These are phyloP conservation scores for Camarhynchus parvulus DNA, from an alignment of 2,113 vertebrate species.

Conservation along the genomic window DNA sequence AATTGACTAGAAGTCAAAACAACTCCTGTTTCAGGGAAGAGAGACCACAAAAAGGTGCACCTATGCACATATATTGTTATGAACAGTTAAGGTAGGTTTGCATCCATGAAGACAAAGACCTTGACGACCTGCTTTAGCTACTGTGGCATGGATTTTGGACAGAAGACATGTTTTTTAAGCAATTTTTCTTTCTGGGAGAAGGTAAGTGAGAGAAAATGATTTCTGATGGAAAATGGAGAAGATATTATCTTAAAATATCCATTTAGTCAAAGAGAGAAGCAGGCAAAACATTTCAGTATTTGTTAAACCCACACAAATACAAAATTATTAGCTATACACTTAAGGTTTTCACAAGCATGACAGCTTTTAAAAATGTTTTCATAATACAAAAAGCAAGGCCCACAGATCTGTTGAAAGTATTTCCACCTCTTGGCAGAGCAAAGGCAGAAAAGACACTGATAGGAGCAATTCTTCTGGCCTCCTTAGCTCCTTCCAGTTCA, in stretches of 20 bases:
- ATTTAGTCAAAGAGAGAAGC: neutral
- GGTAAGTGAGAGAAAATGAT: neutral
- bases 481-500: neutral
- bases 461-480: neutral
- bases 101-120: neutral
- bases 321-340: neutral
- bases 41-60: neutral
- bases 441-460: neutral
- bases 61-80: neutral
- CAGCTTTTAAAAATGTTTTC: neutral
- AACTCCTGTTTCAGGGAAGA: neutral
- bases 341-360: neutral
- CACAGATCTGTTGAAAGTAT: neutral
- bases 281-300: conserved; percentile 14
- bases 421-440: neutral
- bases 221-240: neutral
- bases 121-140: neutral
- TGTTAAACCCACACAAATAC: conserved; percentile 9
- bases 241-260: neutral
- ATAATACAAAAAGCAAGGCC: neutral
- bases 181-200: neutral
- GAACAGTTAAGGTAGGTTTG: neutral
- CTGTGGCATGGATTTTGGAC: neutral
- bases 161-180: neutral
- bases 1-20: neutral